Percentiles rank a stretch among this genome's conserved stretches.
Evolutionary conservation across 2,797 vertebrate species (phyloP).

Genomic region (Enteromius anoplus): DNA sequence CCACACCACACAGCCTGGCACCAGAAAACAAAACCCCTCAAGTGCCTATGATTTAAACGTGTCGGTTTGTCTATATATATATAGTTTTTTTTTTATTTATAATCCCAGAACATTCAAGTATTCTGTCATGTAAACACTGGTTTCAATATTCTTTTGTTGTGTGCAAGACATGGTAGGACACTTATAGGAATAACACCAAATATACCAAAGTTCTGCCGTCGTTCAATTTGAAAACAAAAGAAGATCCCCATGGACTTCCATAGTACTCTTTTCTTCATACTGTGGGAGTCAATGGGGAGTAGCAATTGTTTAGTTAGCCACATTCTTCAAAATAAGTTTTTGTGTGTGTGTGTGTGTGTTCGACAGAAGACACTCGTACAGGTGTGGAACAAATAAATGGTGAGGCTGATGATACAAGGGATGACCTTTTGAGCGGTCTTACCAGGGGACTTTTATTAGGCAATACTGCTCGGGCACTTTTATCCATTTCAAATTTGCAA

Average conservation of each 20-base stretch:
- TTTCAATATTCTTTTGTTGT: slow-evolving; percentile 45
- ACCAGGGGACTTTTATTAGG: too few species aligned
- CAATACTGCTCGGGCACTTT: too few species aligned
- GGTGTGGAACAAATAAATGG: neutral
- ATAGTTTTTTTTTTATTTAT: neutral
- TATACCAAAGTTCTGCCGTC: neutral
- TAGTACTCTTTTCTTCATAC: neutral
- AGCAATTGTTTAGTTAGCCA: neutral
- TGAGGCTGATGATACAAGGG: neutral
- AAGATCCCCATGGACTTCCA: neutral
- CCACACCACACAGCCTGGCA: slow-evolving; percentile 41
- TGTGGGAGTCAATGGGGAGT: neutral
- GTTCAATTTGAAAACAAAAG: neutral
- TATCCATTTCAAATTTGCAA: neutral
- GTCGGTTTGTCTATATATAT: slow-evolving; percentile 40
- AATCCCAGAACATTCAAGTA: slow-evolving; percentile 69
- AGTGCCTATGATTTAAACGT: slow-evolving; percentile 37
- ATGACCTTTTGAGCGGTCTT: neutral
- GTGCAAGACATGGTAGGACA: slow-evolving; percentile 63
- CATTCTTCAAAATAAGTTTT: neutral
- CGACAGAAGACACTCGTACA: neutral
- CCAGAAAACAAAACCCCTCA: slow-evolving; percentile 22
- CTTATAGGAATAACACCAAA: slow-evolving; percentile 47
- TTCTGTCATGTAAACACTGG: slow-evolving; percentile 68
- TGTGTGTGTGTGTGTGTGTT: neutral